phyloP scores from a whole-genome alignment of 2,797 vertebrate species.

The Hirundo rustica region DNA sequence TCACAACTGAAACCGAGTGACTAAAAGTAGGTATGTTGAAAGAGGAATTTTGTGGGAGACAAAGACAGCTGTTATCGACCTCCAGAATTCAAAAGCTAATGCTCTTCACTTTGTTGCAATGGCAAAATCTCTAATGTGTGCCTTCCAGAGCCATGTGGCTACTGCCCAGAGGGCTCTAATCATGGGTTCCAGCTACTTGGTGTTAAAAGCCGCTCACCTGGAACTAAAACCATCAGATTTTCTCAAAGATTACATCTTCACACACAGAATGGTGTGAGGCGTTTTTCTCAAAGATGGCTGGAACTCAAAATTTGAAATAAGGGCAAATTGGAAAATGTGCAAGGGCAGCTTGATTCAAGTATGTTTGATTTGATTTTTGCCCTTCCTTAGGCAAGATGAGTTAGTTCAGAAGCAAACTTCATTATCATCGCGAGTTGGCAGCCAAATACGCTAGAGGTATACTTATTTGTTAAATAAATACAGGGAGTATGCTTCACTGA shows the following conservation, averaged over 20 bases:
- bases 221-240: neutral
- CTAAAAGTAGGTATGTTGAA: neutral
- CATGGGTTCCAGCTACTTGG: neutral
- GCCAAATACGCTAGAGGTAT: neutral
- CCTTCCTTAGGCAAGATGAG: slow-evolving; percentile 36
- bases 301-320: neutral
- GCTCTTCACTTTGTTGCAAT: neutral
- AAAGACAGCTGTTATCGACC: neutral
- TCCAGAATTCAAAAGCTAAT: neutral
- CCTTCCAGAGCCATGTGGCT: neutral
- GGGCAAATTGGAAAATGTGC: neutral
- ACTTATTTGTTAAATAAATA: slow-evolving; percentile 62
- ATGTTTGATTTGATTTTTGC: neutral
- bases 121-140: neutral
- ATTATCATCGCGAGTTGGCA: neutral
- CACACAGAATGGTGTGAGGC: neutral
- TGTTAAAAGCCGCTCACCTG: neutral
- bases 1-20: neutral
- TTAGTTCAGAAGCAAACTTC: slow-evolving; percentile 30
- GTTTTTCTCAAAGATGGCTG: neutral
- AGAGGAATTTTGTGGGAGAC: neutral
- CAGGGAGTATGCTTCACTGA: slow-evolving; percentile 3
- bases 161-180: neutral
- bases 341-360: neutral
- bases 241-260: neutral